Base-by-base conservation (phyloP, 2,797 vertebrate species). In the Phalloptychus januarius region DNA sequence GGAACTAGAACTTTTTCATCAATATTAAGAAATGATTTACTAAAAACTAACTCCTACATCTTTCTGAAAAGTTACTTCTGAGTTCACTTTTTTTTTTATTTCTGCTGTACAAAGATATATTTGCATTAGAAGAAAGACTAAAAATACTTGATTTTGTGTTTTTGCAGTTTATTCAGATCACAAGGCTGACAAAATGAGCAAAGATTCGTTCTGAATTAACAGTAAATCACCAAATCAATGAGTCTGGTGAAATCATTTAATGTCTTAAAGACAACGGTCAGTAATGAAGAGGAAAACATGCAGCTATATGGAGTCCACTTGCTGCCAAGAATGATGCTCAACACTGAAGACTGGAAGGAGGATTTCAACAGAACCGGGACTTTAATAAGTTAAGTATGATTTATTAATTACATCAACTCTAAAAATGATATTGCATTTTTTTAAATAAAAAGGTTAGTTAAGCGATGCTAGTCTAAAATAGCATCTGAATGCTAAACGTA, bases 121-220 rank as follows among this genome's bases (percentile, higher is more conserved):
- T 50, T 50, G 48, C 48, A 23, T 7, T 20, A 50, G 8, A 23
- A 50, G 7, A 2, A 8, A 10, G 7, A 52, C 50, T 25, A 25
- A 52, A n/a, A n/a, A n/a, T n/a, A n/a, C n/a, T n/a, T n/a, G 23
- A 18, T 52, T 52, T 25, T 52, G 50, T 25, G 50, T 52, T 52
- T 52, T 23, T 50, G 48, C 20, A 3, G 20, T 50, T 20, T 23
- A 50, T 23, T 7, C 48, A 23, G 48, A 50, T 61, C 40, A 44
- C 50, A 31, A 5, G 10, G 1, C 2, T 69, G 12, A 48, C 46
- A 56, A 70, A 25, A 40, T 46, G 5, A 42, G 45, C 16, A 15
- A 50, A 46, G 46, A 18, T 76, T 76, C 18, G 67, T 67, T 74
- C 13, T n/a, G 44, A 65, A 71, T 42, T 46, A 45, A 45, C 23